Conservation (phyloP, 2,797 vertebrate species). For the Acipenser ruthenus region DNA sequence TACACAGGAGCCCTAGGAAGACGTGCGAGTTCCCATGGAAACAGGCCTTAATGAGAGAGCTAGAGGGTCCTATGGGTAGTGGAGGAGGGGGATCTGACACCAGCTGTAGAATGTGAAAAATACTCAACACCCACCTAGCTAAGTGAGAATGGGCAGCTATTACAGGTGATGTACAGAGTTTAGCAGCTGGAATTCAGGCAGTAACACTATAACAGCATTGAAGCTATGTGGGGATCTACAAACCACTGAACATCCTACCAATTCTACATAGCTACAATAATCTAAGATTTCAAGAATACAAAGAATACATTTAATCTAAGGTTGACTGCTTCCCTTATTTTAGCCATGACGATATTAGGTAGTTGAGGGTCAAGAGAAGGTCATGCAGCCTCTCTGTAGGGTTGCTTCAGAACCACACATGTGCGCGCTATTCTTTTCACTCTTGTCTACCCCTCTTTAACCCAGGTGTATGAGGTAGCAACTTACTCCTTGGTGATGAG, state of each 20-base stretch:
- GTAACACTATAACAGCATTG: background rate
- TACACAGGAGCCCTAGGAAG: no score
- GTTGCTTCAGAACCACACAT: no score
- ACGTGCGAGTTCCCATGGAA: constrained; percentile 49
- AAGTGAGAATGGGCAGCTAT: constrained; percentile 39
- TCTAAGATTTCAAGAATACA: background rate
- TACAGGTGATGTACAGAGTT: constrained; percentile 17
- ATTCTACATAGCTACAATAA: background rate
- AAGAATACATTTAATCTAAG: no score
- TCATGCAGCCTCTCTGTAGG: no score
- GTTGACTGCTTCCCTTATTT: no score
- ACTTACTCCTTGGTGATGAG: constrained; percentile 94
- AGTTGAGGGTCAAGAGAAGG: no score
- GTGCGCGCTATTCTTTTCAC: no score
- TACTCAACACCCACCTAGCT: constrained; percentile 11
- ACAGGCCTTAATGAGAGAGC: constrained; percentile 53
- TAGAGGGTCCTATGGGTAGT: constrained; percentile 41
- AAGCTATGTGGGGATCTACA: background rate
- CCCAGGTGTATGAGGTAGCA: background rate
- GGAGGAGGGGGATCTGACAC: constrained; percentile 2
- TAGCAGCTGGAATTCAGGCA: constrained; percentile 26
- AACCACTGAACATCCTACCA: no score
- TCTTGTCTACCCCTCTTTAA: background rate
- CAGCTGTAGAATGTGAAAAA: constrained; percentile 26
- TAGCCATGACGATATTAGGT: no score